These are phyloP conservation scores for Geophilus truncorum DNA, from an alignment of 2,888 invertebrate species.

Conservation along the genomic window DNA sequence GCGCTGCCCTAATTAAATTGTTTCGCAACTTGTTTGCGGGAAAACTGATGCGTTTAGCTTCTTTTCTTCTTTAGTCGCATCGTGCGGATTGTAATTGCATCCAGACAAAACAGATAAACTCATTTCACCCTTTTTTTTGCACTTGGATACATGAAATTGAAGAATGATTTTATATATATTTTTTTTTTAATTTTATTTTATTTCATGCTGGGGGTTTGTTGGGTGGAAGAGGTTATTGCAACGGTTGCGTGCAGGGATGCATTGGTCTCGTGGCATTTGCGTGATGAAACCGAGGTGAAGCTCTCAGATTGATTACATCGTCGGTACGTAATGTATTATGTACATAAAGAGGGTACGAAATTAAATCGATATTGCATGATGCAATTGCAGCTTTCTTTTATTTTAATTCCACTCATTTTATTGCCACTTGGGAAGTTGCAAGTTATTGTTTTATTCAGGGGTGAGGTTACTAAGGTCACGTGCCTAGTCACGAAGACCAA, in stretches of 20 bases:
- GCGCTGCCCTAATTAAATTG: background rate
- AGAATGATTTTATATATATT: no score
- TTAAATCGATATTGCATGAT: background rate
- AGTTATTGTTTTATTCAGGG: no score
- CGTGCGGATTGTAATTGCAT: background rate
- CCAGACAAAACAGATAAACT: background rate
- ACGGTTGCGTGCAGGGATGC: slow-evolving; percentile 3
- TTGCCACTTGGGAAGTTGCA: no score
- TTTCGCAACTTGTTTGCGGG: no score
- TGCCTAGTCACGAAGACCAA: no score
- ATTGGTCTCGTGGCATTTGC: slow-evolving; percentile 5
- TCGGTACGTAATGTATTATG: slow-evolving; percentile 10
- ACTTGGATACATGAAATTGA: no score
- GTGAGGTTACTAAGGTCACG: no score
- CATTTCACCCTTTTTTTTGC: background rate
- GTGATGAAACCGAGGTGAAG: slow-evolving; percentile 7
- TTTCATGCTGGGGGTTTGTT: background rate
- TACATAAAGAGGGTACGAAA: background rate
- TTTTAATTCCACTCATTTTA: no score
- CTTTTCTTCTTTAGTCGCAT: no score
- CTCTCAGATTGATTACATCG: slow-evolving; percentile 10
- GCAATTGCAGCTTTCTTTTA: background rate
- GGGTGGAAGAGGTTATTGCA: background rate
- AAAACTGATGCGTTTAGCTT: background rate
- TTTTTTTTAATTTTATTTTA: background rate